Conservation (phyloP, 1,140 invertebrate species). For the Atopsyche davidsoni region DNA sequence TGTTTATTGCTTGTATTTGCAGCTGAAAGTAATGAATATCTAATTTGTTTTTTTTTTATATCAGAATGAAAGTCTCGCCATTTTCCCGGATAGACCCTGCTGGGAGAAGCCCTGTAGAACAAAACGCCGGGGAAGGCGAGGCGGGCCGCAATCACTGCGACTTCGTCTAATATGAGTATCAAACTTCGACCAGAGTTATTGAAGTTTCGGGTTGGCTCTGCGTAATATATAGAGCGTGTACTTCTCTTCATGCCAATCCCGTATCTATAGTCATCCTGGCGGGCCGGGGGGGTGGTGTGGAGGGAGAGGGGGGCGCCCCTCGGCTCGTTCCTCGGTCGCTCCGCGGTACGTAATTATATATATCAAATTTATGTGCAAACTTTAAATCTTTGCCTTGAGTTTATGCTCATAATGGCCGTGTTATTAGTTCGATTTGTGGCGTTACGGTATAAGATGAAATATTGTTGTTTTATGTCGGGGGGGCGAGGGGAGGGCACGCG, state of each 20-base stretch:
- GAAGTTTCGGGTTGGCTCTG: slow-evolving; percentile 28
- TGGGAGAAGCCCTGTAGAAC: background rate
- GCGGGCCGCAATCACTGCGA: background rate
- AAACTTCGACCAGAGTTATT: slow-evolving; percentile 29
- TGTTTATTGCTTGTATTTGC: too few species aligned
- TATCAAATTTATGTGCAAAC: slow-evolving; percentile 32
- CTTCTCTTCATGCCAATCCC: slow-evolving; percentile 26
- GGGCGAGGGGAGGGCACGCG: background rate
- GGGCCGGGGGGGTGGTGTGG: slow-evolving; percentile 6
- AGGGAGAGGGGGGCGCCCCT: slow-evolving; percentile 6
- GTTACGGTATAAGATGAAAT: slow-evolving; percentile 31
- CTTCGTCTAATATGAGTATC: slow-evolving; percentile 25
- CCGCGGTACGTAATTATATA: slow-evolving; percentile 30
- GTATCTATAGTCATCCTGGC: slow-evolving; percentile 14
- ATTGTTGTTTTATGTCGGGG: slow-evolving; percentile 30
- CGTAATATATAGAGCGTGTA: slow-evolving; percentile 28
- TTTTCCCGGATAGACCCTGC: too few species aligned
- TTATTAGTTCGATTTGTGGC: slow-evolving; percentile 32
- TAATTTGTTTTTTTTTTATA: too few species aligned
- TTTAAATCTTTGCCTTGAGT: slow-evolving; percentile 32
- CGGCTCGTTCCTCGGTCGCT: slow-evolving; percentile 26
- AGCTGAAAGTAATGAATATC: too few species aligned
- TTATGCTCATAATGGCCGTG: slow-evolving; percentile 31
- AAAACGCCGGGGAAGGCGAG: background rate
- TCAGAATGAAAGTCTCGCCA: too few species aligned